Conservation (phyloP, 2,888 invertebrate genomes). For the Lysandra bellargus region DNA sequence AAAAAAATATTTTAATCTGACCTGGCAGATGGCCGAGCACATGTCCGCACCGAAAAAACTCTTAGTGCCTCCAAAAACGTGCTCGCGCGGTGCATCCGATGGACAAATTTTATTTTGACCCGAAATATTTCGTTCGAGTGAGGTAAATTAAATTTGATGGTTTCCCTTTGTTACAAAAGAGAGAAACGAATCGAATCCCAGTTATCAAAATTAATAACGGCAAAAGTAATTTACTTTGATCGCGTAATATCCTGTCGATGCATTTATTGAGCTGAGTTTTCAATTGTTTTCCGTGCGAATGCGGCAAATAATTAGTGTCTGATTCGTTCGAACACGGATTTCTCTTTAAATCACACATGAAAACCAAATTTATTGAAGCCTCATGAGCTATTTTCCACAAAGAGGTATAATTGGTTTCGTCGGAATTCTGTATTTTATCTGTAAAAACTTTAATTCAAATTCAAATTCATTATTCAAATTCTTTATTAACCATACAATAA, state of each 20-base stretch:
- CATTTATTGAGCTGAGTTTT: slow-evolving; percentile 65
- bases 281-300: slow-evolving; percentile 58
- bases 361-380: not conserved
- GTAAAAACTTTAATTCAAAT: no score
- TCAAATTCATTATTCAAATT: no score
- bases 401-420: not conserved
- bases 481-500: no score
- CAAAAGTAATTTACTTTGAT: slow-evolving; percentile 74
- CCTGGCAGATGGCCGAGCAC: slow-evolving; percentile 74
- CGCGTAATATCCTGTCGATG: slow-evolving; percentile 73
- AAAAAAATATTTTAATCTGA: slow-evolving; percentile 71
- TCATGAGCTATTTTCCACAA: not conserved
- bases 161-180: slow-evolving; percentile 79
- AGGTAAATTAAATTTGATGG: slow-evolving; percentile 75
- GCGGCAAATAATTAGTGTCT: slow-evolving; percentile 45
- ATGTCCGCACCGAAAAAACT: slow-evolving; percentile 61
- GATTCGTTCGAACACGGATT: slow-evolving; percentile 36
- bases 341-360: slow-evolving; percentile 8
- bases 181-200: slow-evolving; percentile 78
- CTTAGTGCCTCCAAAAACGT: slow-evolving; percentile 43
- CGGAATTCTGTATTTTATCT: not conserved
- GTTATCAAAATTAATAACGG: slow-evolving; percentile 79
- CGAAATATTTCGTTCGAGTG: slow-evolving; percentile 57
- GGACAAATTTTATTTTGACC: slow-evolving; percentile 54
- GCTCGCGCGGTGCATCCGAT: slow-evolving; percentile 40